These are phyloP conservation scores for Ptilorrhoa leucosticta DNA, from an alignment of 2,113 vertebrate species.

Conservation along the genomic window DNA sequence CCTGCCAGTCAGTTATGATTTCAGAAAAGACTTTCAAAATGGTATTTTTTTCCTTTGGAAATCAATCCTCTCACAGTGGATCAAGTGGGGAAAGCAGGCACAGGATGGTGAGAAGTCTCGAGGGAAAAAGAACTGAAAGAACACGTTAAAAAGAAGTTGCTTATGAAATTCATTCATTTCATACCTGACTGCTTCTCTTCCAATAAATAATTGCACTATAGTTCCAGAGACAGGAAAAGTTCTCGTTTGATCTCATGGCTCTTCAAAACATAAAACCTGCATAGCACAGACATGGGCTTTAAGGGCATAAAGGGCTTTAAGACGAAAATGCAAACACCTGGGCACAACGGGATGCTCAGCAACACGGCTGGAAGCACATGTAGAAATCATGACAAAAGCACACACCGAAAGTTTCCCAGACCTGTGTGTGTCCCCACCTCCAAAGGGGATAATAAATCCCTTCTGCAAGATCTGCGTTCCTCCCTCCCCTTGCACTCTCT, in stretches of 20 bases:
- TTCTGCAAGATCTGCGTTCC: background rate
- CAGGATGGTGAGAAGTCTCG: background rate
- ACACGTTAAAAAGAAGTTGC: background rate
- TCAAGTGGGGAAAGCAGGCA: background rate
- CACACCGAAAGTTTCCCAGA: background rate
- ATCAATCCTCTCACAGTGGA: background rate
- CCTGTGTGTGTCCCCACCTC: background rate
- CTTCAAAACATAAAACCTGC: background rate
- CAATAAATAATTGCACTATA: background rate
- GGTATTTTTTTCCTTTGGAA: background rate
- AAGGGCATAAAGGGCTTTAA: background rate
- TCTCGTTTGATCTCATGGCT: background rate
- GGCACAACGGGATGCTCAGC: background rate
- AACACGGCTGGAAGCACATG: background rate
- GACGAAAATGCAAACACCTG: background rate
- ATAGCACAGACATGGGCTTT: background rate
- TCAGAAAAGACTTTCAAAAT: slow-evolving; percentile 2
- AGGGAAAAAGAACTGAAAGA: background rate
- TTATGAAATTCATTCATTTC: background rate
- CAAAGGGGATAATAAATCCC: background rate
- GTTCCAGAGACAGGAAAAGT: background rate
- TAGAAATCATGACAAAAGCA: background rate
- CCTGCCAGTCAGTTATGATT: background rate
- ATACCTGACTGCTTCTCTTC: background rate
- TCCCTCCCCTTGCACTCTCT: background rate